These are phyloP conservation scores for Aleiodes testaceus DNA, from an alignment of 2,888 invertebrate species.

Conservation along the genomic window DNA sequence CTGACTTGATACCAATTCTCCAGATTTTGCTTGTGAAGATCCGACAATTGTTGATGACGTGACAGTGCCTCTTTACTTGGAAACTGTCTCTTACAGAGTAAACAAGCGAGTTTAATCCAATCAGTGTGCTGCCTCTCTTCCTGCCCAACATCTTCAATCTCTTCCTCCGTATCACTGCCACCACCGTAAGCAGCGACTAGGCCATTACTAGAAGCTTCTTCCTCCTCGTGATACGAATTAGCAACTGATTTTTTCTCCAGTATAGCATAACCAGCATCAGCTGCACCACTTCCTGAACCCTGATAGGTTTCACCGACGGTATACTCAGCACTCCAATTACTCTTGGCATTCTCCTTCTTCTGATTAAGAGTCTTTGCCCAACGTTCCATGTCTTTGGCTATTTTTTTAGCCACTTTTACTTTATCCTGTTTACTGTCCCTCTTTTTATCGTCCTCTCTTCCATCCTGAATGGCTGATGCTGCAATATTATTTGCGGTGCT, in stretches of 20 bases:
- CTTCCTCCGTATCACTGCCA: slow-evolving; percentile 81
- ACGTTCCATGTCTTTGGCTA: slow-evolving; percentile 94
- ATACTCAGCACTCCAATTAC: slow-evolving; percentile 66
- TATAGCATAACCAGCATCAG: slow-evolving; percentile 95
- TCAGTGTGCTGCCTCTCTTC: slow-evolving; percentile 79
- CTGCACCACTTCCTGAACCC: slow-evolving; percentile 81
- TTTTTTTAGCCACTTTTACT: slow-evolving; percentile 97
- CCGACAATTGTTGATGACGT: slow-evolving; percentile 94
- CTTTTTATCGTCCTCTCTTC: slow-evolving; percentile 78
- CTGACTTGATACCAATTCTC: slow-evolving; percentile 74
- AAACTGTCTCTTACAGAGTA: slow-evolving; percentile 96
- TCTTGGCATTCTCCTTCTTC: slow-evolving; percentile 84
- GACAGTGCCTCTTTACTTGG: slow-evolving; percentile 89
- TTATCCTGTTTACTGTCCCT: slow-evolving; percentile 90
- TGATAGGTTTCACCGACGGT: slow-evolving; percentile 65
- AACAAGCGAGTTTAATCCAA: slow-evolving; percentile 91
- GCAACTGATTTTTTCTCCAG: slow-evolving; percentile 82
- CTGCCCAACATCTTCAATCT: slow-evolving; percentile 79
- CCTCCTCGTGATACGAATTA: slow-evolving; percentile 67
- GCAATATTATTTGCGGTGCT: slow-evolving; percentile 61
- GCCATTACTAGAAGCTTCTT: slow-evolving; percentile 72
- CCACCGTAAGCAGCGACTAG: slow-evolving; percentile 87
- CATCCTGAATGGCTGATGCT: slow-evolving; percentile 71
- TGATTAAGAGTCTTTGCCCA: slow-evolving; percentile 99
- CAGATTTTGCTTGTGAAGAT: slow-evolving; percentile 93